Evolutionary conservation across 2,113 vertebrate species (phyloP).

Genomic region (Nematolebias whitei): DNA sequence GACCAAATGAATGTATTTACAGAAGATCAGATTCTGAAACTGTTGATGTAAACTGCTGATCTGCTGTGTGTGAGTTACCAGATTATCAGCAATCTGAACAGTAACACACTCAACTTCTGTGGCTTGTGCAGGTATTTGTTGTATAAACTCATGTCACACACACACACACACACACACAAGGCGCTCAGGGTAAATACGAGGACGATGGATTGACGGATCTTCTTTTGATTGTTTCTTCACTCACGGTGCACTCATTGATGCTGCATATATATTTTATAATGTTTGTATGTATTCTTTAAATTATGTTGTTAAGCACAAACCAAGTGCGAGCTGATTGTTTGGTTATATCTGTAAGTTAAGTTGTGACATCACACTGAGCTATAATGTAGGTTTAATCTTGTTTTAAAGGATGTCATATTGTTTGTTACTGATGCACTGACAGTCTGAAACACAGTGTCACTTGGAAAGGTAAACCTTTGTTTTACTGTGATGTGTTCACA

Average conservation of each 20-base stretch:
- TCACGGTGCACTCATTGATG: neutral
- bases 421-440: neutral
- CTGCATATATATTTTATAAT: neutral
- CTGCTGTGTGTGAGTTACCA: neutral
- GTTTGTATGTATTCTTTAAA: constrained; percentile 1
- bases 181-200: constrained; percentile 6
- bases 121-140: neutral
- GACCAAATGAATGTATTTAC: constrained; percentile 60
- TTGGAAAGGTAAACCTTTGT: neutral
- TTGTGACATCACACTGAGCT: constrained; percentile 5
- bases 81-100: neutral
- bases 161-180: constrained; percentile 1
- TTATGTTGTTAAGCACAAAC: constrained; percentile 4
- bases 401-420: neutral
- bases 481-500: neutral
- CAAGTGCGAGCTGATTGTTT: constrained; percentile 5
- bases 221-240: constrained; percentile 30
- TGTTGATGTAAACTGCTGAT: too few relatives aligned
- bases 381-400: neutral
- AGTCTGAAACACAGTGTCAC: neutral
- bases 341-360: neutral
- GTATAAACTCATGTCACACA: neutral
- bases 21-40: too few relatives aligned
- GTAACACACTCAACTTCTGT: neutral
- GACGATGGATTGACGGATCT: neutral